Base-by-base conservation (phyloP, 2,888 invertebrate genomes). In the Drosophila fulvimacula region DNA sequence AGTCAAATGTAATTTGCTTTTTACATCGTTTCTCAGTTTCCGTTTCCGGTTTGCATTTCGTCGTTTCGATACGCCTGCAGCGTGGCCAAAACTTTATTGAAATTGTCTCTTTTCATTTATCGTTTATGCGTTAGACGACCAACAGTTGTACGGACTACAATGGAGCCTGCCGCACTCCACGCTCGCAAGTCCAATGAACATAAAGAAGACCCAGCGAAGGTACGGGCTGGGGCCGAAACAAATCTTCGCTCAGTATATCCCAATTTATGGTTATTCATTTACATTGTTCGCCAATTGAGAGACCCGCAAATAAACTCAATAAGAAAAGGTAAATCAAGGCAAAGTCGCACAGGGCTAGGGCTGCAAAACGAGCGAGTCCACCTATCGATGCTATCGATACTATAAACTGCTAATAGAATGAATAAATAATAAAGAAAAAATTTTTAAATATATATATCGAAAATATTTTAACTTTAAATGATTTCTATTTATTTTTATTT, bases 21-120 rank as follows among this genome's bases (percentile, higher is more conserved):
- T 82, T 80, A 80, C 80, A 85, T 85, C 80, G 70, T 79, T 82
- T 80, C 75, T 73, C 78, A 75, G 70, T 69, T 84, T 73, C 79
- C 73, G 70, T 81, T 81, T 82, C 80, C 82, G 82, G 69, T 76
- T 82, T 73, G 75, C 77, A 79, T 83, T 84, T 70, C 66, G 69
- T 79, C 67, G 73, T 82, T 57, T 69, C 73, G 73, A 56, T 67
- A 59, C 61, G 65, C 69, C 59, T 52, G 69, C 69, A 62, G 52
- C 69, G 63, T 73, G 73, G 69, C 69, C 77, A 79, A 80, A 82
- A 80, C 82, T 80, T 82, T 85, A 80, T 82, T 82, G 85, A 85
- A 85, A 85, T 82, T 82, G 82, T 80, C 82, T 85, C 85, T 80
- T 82, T 82, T 82, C 80, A 82, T 82, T 82, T 82, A 77, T 82